Evolutionary conservation across 2,888 invertebrate genomes (phyloP).

Genomic region (Branchipolynoe longqiensis): DNA sequence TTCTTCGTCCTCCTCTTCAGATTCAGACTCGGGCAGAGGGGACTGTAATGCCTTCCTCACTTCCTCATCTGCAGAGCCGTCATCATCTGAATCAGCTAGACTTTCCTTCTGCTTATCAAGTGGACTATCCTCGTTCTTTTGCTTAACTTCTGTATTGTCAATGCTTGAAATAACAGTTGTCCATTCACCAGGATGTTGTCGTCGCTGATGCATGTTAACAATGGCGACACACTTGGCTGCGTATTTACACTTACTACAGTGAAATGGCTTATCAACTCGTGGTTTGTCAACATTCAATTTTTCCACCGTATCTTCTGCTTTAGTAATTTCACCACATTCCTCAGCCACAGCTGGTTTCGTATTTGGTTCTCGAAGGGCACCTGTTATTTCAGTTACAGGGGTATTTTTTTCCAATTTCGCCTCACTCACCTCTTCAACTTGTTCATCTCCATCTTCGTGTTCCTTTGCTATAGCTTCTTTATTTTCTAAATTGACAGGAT

Average conservation of each 20-base stretch:
- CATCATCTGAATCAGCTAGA: neutral
- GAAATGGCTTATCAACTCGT: conserved; percentile 61
- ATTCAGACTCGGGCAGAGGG: neutral
- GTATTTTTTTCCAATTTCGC: too few species aligned
- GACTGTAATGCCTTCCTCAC: conserved; percentile 5
- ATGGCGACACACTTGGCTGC: conserved; percentile 66
- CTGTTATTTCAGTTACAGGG: too few species aligned
- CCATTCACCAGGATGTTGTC: conserved; percentile 63
- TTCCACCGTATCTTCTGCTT: too few species aligned
- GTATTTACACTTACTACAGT: conserved; percentile 66
- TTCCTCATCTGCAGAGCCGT: neutral
- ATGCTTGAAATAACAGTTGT: conserved; percentile 30
- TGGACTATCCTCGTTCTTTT: neutral
- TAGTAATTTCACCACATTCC: too few species aligned
- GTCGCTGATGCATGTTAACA: conserved; percentile 65
- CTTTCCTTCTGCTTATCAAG: neutral
- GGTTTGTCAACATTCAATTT: neutral
- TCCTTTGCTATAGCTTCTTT: neutral
- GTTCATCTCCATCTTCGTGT: too few species aligned
- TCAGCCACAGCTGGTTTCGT: too few species aligned
- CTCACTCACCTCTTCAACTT: too few species aligned
- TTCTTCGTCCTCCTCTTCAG: neutral
- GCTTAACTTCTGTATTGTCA: neutral
- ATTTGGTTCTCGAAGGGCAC: too few species aligned
- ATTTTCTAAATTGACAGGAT: neutral